Percentiles rank a stretch among this genome's conserved stretches.
Evolutionary conservation across 2,888 invertebrate genomes (phyloP).

Genomic region (Diaperis boleti): DNA sequence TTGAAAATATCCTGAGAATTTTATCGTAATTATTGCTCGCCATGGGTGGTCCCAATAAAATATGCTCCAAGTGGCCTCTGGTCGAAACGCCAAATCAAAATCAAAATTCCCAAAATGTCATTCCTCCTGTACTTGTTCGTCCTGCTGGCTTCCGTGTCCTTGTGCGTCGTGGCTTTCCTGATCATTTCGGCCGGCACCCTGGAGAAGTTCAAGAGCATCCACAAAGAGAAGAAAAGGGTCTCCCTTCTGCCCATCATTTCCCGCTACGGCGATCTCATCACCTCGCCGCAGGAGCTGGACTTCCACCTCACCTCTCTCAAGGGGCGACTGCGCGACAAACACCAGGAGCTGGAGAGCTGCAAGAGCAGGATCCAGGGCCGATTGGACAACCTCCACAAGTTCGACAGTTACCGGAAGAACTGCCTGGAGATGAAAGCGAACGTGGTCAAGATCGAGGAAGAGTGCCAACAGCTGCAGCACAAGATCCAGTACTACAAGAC

Average conservation of each 20-base stretch:
- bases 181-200: conserved; percentile 54
- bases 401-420: conserved; percentile 56
- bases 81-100: too few relatives aligned
- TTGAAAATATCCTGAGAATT: too few relatives aligned
- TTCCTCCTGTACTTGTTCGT: conserved; percentile 47
- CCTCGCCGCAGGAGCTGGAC: conserved; percentile 59
- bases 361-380: conserved; percentile 53
- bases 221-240: conserved; percentile 42
- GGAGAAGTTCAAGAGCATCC: conserved; percentile 51
- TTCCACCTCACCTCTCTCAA: conserved; percentile 57
- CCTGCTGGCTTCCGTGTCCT: conserved; percentile 53
- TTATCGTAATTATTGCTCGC: too few relatives aligned
- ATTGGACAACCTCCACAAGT: conserved; percentile 56
- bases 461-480: conserved; percentile 54
- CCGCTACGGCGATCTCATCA: conserved; percentile 54
- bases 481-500: conserved; percentile 59
- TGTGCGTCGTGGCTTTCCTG: conserved; percentile 57
- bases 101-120: conserved; percentile 37
- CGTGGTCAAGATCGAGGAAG: conserved; percentile 55
- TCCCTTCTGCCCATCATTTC: conserved; percentile 56
- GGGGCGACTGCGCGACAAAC: conserved; percentile 56
- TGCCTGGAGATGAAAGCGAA: conserved; percentile 50
- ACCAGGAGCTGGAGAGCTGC: conserved; percentile 54
- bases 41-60: too few relatives aligned
- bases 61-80: too few relatives aligned